A percentile compares a stretch with the other conserved stretches of the same genome.
These are phyloP conservation scores for Crocidura indochinensis DNA, from an alignment of 2,797 vertebrate species.

Conservation along the genomic window DNA sequence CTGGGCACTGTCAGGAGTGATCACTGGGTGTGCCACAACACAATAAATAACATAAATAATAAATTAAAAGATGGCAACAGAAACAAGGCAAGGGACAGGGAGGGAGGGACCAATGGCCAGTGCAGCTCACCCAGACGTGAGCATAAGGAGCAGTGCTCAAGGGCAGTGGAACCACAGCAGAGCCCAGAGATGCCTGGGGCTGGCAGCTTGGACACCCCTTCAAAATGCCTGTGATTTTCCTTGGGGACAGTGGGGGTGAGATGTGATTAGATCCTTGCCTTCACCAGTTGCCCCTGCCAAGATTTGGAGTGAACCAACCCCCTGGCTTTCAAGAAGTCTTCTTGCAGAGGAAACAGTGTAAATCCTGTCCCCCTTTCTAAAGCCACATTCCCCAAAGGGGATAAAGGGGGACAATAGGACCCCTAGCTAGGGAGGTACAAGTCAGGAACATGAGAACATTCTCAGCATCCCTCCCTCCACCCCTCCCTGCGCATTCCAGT, in stretches of 20 bases:
- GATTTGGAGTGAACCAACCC: neutral
- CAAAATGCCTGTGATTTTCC: rapidly evolving
- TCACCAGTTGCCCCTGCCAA: neutral
- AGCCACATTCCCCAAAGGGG: neutral
- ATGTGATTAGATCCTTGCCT: neutral
- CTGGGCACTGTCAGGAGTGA: too few relatives aligned
- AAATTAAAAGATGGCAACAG: too few relatives aligned
- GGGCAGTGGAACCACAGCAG: neutral
- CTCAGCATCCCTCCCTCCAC: too few relatives aligned
- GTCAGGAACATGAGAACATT: too few relatives aligned
- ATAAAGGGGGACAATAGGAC: neutral
- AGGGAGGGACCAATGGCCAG: neutral
- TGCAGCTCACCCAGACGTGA: neutral
- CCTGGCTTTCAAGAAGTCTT: neutral
- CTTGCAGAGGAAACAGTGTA: neutral
- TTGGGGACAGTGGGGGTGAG: neutral
- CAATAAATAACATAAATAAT: too few relatives aligned
- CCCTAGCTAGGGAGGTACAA: neutral
- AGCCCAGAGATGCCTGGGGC: neutral
- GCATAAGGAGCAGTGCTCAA: neutral
- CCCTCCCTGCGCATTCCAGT: too few relatives aligned
- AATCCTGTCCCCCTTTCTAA: neutral
- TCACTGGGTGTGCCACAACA: too few relatives aligned
- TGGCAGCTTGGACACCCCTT: neutral
- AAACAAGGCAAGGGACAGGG: neutral